A percentile compares a stretch with the other conserved stretches of the same genome.
These are phyloP conservation scores for Agrochola macilenta DNA, from an alignment of 2,888 invertebrate species.

Conservation along the genomic window DNA sequence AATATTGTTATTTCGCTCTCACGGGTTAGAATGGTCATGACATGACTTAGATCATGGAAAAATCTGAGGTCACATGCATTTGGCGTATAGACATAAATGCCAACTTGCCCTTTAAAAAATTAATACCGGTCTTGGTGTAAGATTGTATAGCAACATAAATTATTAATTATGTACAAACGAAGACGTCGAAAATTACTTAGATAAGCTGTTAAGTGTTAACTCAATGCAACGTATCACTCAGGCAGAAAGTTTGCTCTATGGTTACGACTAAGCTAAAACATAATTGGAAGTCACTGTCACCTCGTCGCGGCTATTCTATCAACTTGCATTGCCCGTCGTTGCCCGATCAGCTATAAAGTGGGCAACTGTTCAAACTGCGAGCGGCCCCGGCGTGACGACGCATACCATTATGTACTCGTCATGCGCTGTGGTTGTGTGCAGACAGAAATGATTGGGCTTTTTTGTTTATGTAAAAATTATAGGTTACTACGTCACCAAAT, in stretches of 20 bases:
- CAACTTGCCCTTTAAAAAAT: neutral
- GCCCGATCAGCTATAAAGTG: conserved; percentile 40
- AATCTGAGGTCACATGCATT: neutral
- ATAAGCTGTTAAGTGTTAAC: neutral
- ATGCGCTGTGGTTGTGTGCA: neutral
- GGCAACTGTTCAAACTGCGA: conserved; percentile 47
- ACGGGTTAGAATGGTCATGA: no score
- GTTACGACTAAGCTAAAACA: neutral
- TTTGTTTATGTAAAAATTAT: neutral
- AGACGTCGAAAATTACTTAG: no score
- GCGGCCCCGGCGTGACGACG: conserved; percentile 34
- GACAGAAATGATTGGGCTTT: neutral
- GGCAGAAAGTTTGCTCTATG: neutral
- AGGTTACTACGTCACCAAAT: neutral
- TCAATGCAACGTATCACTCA: neutral
- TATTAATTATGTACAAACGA: neutral
- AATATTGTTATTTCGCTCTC: neutral
- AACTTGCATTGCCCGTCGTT: neutral
- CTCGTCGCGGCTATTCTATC: conserved; percentile 23
- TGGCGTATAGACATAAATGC: neutral
- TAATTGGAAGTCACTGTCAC: neutral
- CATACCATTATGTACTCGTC: conserved; percentile 43
- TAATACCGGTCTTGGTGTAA: neutral
- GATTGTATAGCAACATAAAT: neutral
- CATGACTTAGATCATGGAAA: no score